phyloP scores from a whole-genome alignment of 2,888 invertebrate species.

The Drosophila anomelani region DNA sequence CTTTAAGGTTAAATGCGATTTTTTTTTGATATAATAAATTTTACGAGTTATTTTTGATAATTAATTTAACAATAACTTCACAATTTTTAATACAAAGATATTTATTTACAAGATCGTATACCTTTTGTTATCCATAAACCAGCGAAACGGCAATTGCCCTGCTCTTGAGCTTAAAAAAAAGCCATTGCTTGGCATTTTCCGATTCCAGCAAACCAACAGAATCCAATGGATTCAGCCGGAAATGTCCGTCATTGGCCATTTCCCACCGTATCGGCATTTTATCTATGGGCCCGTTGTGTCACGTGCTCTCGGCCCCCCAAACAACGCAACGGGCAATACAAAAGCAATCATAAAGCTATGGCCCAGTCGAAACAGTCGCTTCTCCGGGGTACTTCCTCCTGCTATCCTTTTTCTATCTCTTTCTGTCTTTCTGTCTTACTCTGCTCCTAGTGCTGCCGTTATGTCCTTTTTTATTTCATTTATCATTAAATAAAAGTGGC shows the following conservation, averaged over 20 bases:
- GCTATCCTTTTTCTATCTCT: background rate
- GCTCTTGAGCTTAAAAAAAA: background rate
- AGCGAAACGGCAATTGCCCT: background rate
- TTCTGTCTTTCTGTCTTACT: background rate
- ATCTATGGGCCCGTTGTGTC: conserved; percentile 35
- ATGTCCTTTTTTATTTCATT: background rate
- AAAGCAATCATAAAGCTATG: conserved; percentile 52
- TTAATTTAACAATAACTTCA: no score
- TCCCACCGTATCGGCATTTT: conserved; percentile 42
- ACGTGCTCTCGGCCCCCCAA: conserved; percentile 19
- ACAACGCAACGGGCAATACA: conserved; percentile 43
- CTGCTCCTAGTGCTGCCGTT: background rate
- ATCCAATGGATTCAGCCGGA: conserved; percentile 22
- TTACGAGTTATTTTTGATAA: no score
- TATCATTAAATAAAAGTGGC: background rate
- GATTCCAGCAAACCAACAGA: background rate
- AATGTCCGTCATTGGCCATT: conserved; percentile 37
- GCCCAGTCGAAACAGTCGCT: conserved; percentile 32
- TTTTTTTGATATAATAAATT: no score
- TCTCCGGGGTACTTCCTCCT: conserved; percentile 13
- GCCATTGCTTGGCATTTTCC: background rate
- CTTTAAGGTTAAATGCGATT: no score
- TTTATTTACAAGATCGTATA: background rate
- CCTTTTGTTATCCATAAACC: background rate
- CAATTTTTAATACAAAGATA: background rate